A percentile compares a stretch with the other conserved stretches of the same genome.
These are phyloP conservation scores for Cheilosia urbana DNA, from an alignment of 2,888 invertebrate species.

Conservation along the genomic window DNA sequence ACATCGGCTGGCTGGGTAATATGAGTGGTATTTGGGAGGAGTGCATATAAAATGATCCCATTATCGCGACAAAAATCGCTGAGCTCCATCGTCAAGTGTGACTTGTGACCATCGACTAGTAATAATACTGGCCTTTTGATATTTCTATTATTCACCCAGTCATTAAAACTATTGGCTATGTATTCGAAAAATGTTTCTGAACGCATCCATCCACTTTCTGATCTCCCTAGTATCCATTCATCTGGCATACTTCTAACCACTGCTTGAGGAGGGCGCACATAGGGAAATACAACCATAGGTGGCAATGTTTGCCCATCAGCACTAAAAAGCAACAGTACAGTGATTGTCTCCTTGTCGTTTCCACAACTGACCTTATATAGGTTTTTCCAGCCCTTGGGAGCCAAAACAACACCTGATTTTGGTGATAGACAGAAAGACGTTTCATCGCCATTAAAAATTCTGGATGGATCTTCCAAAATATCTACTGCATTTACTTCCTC, in stretches of 20 bases:
- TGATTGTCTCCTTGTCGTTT: too few relatives aligned
- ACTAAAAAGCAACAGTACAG: too few relatives aligned
- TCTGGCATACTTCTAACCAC: slow-evolving; percentile 48
- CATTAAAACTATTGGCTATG: slow-evolving; percentile 37
- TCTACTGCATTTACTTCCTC: slow-evolving; percentile 2
- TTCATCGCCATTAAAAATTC: slow-evolving; percentile 54
- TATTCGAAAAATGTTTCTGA: slow-evolving; percentile 54
- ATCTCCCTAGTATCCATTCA: slow-evolving; percentile 35
- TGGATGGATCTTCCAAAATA: slow-evolving; percentile 24
- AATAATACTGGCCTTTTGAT: slow-evolving; percentile 54
- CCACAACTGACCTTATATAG: too few relatives aligned
- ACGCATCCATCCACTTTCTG: slow-evolving; percentile 46
- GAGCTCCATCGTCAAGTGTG: too few relatives aligned
- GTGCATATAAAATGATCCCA: too few relatives aligned
- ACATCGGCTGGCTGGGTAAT: too few relatives aligned
- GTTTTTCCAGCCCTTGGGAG: too few relatives aligned
- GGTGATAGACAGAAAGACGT: not conserved
- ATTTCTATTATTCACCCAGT: slow-evolving; percentile 45
- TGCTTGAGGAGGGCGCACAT: not conserved
- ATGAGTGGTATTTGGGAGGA: too few relatives aligned
- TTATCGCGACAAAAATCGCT: too few relatives aligned
- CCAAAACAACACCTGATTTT: not conserved
- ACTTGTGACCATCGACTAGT: slow-evolving; percentile 38
- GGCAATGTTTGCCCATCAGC: too few relatives aligned
- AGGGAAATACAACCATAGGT: too few relatives aligned